Base-by-base conservation (phyloP, 2,797 vertebrate genomes). In the Xenops minutus region DNA sequence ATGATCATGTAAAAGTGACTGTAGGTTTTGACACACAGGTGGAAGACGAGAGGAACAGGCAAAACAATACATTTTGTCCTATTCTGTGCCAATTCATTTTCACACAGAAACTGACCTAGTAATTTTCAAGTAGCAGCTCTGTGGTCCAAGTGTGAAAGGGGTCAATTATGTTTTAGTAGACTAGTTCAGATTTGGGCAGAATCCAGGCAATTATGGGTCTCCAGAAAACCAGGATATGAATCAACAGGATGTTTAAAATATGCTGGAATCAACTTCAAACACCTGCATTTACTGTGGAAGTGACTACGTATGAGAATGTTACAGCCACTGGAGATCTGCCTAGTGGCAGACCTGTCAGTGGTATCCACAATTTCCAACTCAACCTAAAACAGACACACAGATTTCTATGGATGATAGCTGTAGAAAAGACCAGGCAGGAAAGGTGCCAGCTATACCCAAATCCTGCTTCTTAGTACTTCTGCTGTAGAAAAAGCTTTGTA, bases 221-320 rank as follows among this genome's bases (percentile, higher is more conserved):
- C 18, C 67, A 61, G 85, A 24, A 92, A 91, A 92, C 7, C 36
- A 80, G 34, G 68, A 84, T 64, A 61, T 79, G 76, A 89, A 94
- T 83, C 79, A 95, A 77, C 3, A 2, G 64, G 82, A 93, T 89
- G 76, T 90, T 95, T 92, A 61, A 83, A 94, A 72, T 36, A 30
- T 46, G 29, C 34, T 86, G 73, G 54, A 78, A 78, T 88, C 52
- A 81, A 27, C 37, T 86, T 81, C 73, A 56, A 64, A 83, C 80
- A 86, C 41, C 68, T 88, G 73, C 51, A 75, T 82, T 81, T 75
- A 61, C 46, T 75, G 36, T 54, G 58, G 87, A 89, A 89, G 29
- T 72, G 46, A 72, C 56, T 67, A 20, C 3, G 0, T 66, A 54
- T 43, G 27, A 66, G 85, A 58, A 61, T 85, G 37, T 34, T 75